These are phyloP conservation scores for Aphelinus certus DNA, from an alignment of 1,140 invertebrate species.

Conservation along the genomic window DNA sequence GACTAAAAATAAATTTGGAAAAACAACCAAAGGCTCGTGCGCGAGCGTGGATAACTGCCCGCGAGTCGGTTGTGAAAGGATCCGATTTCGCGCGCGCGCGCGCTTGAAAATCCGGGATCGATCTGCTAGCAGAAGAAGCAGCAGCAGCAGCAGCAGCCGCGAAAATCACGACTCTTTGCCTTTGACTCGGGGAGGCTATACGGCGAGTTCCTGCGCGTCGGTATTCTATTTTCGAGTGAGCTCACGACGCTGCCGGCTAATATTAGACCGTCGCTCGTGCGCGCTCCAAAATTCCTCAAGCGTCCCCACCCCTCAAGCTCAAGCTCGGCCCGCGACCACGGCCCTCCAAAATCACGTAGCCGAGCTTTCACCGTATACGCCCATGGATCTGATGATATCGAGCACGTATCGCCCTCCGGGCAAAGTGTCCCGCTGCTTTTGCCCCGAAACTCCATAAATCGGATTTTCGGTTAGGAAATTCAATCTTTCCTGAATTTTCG, in stretches of 20 bases:
- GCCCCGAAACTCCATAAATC: no score
- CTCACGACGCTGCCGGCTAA: slow-evolving; percentile 51
- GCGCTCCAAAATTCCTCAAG: slow-evolving; percentile 58
- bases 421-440: no score
- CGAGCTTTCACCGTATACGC: no score
- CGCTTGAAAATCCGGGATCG: slow-evolving; percentile 10
- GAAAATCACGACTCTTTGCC: slow-evolving; percentile 29
- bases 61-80: not conserved
- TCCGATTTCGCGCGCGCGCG: not conserved
- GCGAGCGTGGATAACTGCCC: not conserved
- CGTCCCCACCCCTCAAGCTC: not conserved
- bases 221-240: slow-evolving; percentile 61
- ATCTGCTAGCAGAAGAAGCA: not conserved
- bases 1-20: no score
- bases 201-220: slow-evolving; percentile 43
- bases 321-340: no score
- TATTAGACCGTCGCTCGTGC: slow-evolving; percentile 54
- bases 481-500: no score
- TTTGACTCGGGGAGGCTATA: not conserved
- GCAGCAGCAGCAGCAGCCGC: not conserved
- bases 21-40: not conserved
- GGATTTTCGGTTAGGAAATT: no score
- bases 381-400: no score
- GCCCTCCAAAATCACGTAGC: no score
- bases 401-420: no score